These are phyloP conservation scores for Tretioscincus oriximinensis DNA, from an alignment of 2,113 vertebrate species.

Conservation along the genomic window DNA sequence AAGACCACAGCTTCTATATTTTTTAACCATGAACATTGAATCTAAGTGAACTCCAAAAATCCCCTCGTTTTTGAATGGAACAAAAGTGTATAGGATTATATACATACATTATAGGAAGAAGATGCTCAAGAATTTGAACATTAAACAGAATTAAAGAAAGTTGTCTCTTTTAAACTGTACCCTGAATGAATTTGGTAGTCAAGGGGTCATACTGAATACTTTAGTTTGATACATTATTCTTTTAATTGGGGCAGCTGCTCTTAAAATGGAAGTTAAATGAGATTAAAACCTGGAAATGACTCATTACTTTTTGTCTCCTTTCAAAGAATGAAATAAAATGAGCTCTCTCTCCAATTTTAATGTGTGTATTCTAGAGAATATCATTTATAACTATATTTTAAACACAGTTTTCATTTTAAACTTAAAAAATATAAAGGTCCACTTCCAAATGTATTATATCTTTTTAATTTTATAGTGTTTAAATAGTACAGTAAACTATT, in stretches of 20 bases:
- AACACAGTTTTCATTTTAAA: too few relatives aligned
- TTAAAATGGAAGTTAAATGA: neutral
- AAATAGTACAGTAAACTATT: neutral
- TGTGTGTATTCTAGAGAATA: neutral
- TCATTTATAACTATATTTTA: neutral
- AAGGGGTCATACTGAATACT: neutral
- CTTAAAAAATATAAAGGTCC: neutral
- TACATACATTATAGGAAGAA: neutral
- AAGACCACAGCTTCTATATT: too few relatives aligned
- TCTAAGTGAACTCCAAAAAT: too few relatives aligned
- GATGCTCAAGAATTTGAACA: neutral
- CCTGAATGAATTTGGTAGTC: neutral
- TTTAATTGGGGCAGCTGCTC: neutral
- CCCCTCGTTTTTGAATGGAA: too few relatives aligned
- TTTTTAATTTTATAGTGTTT: slow-evolving; percentile 10
- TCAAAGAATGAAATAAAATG: too few relatives aligned
- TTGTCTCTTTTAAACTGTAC: neutral
- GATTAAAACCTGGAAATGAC: too few relatives aligned
- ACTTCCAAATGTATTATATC: neutral
- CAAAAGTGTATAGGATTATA: neutral
- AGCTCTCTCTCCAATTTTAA: too few relatives aligned
- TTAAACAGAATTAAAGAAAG: neutral
- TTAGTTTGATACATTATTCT: neutral
- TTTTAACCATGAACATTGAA: too few relatives aligned
- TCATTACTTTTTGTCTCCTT: too few relatives aligned